Base-by-base conservation (phyloP, 2,888 invertebrate genomes). In the Hyppa rectilinea region DNA sequence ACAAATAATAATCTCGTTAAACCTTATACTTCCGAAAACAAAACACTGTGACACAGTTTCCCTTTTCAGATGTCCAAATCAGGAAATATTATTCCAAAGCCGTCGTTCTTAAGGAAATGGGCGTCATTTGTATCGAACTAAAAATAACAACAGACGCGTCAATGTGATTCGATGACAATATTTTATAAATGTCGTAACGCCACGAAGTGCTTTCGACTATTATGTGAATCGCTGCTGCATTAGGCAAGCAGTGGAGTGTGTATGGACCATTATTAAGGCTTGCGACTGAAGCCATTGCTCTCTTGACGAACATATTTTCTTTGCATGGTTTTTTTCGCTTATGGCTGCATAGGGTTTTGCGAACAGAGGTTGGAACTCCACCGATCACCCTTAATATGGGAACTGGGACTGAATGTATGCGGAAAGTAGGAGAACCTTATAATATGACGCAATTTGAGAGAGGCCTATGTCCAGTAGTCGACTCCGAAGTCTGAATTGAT, bases 211-310 rank as follows among this genome's bases (percentile, higher is more conserved):
- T 89, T 90, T 89, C 80, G 83, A 80, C 88, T 88, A 89, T 92
- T 92, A 91, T 87, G 87, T 85, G 87, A 89, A 91, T 87, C 87
- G 60, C 45, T 75, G 82, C 77, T 87, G 88, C 89, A 90, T 91
- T 90, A 90, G 85, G 81, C 83, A 85, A 73, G 85, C 88, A 89
- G 88, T 88, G 86, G 87, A 87, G 88, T 88, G 87, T 87, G 79
- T 76, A 82, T 72, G 74, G 59, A 62, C 85, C 81, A 86, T 91
- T 88, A 88, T 82, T 72, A 81, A 71, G 81, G 80, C 86, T 87
- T 78, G 79, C 82, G 75, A 73, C 47, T 74, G 31, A 67, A 58
- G 72, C 71, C 70, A 43, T n/a, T 50, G 53, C 23, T 67, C 58
- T 62, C 36, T 61, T 60, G 29, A 38, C 53, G 43, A 55, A 65